Evolutionary conservation across 2,797 vertebrate genomes (phyloP).

Genomic region (Phyllotis vaccarum): DNA sequence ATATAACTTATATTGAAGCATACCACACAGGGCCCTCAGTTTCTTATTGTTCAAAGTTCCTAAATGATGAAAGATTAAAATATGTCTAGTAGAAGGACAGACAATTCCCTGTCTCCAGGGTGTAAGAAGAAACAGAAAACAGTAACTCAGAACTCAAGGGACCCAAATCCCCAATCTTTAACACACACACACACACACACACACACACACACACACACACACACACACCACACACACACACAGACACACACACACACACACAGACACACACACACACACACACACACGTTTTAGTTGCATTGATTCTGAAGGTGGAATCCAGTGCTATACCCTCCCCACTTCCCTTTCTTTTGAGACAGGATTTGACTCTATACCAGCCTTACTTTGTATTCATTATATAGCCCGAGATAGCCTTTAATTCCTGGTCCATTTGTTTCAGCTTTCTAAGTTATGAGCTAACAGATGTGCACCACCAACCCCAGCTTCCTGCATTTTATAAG

Average conservation of each 20-base stretch:
- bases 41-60: neutral
- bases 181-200: neutral
- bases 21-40: neutral
- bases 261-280: neutral
- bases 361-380: neutral
- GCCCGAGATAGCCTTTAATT: neutral
- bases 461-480: neutral
- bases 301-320: neutral
- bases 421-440: neutral
- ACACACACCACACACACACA: neutral
- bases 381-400: neutral
- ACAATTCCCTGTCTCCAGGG: neutral
- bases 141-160: neutral
- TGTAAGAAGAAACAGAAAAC: neutral
- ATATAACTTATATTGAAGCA: neutral
- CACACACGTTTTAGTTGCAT: neutral
- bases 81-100: neutral
- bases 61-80: neutral
- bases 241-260: neutral
- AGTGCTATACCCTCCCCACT: too few species aligned
- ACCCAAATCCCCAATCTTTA: neutral
- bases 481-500: neutral
- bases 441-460: neutral
- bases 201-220: neutral
- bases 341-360: neutral